phyloP scores from a whole-genome alignment of 2,797 vertebrate species.

The Anguilla anguilla region DNA sequence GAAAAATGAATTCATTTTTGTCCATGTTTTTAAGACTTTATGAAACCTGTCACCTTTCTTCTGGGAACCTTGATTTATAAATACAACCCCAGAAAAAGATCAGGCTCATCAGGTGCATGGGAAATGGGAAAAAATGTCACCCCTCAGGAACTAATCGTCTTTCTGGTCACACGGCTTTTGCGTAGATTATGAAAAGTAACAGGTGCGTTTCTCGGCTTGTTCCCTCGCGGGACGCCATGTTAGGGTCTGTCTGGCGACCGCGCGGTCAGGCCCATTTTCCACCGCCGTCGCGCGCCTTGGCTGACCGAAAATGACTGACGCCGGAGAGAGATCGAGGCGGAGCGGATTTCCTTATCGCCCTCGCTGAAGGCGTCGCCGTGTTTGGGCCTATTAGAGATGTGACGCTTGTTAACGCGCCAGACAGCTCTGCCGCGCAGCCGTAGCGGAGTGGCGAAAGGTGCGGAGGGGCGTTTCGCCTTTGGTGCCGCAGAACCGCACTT shows the following conservation, averaged over 20 bases:
- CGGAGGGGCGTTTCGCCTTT: not conserved
- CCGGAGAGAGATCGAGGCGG: not conserved
- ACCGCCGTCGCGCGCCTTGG: too few species aligned
- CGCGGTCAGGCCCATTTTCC: not conserved
- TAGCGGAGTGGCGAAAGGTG: not conserved
- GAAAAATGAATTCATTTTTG: too few species aligned
- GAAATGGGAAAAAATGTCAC: not conserved
- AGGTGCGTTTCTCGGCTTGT: not conserved
- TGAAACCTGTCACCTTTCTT: not conserved
- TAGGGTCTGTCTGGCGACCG: not conserved
- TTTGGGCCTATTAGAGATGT: not conserved
- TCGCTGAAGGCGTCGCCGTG: constrained; percentile 7
- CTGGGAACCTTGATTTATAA: not conserved
- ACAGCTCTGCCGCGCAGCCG: not conserved
- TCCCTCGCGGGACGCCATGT: not conserved
- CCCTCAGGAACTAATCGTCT: not conserved
- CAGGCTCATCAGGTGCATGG: not conserved
- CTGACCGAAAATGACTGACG: not conserved
- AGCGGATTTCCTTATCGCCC: not conserved
- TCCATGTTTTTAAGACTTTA: not conserved
- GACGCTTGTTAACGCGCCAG: not conserved
- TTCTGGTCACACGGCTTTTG: not conserved
- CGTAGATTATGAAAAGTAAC: not conserved
- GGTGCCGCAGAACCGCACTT: not conserved
- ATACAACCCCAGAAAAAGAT: not conserved